Evolutionary conservation across 2,797 vertebrate genomes (phyloP).

Genomic region (Nasua narica): DNA sequence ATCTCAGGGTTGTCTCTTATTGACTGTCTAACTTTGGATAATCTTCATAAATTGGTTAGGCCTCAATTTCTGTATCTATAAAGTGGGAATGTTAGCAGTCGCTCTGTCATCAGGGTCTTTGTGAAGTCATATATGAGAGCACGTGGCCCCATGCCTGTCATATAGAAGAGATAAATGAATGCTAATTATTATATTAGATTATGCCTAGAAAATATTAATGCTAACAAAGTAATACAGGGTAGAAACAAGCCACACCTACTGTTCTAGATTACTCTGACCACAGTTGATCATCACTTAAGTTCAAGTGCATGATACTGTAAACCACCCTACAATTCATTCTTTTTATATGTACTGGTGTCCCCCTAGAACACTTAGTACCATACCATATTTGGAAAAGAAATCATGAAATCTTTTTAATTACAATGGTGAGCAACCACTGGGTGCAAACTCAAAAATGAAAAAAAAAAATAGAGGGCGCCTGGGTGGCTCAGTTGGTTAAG

Average conservation of each 20-base stretch:
- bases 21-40: neutral
- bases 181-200: slow-evolving; percentile 30
- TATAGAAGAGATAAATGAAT: neutral
- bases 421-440: slow-evolving; percentile 48
- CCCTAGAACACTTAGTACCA: slow-evolving; percentile 20
- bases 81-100: neutral
- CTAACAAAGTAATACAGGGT: neutral
- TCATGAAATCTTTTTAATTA: slow-evolving; percentile 41
- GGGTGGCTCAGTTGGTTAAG: too few species aligned
- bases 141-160: neutral
- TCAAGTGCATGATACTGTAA: neutral
- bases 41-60: neutral
- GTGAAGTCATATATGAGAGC: neutral
- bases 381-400: slow-evolving; percentile 54
- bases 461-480: slow-evolving; percentile 2
- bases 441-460: slow-evolving; percentile 60
- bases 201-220: neutral
- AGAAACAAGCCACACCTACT: neutral
- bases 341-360: neutral
- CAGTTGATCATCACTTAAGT: neutral
- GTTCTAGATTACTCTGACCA: slow-evolving; percentile 41
- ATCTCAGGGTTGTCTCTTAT: neutral
- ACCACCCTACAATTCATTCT: neutral
- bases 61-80: neutral
- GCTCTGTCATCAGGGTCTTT: neutral